Percentiles rank a stretch among this genome's conserved stretches.
phyloP scores from a whole-genome alignment of 2,888 invertebrate species.

The Pecten maximus region DNA sequence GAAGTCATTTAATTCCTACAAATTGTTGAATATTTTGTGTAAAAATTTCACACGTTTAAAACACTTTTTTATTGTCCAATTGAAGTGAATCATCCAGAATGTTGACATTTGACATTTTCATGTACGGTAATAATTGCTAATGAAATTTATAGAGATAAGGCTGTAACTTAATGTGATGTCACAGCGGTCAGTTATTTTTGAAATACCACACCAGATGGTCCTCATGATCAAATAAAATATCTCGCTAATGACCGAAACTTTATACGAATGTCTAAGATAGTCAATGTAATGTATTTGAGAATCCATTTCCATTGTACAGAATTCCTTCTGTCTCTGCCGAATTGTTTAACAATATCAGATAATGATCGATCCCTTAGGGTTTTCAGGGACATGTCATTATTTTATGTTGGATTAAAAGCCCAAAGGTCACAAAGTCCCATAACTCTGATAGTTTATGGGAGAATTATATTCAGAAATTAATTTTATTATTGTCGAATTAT shows the following conservation, averaged over 20 bases:
- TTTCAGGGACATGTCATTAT: background rate
- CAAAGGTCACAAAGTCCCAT: background rate
- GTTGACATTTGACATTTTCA: slow-evolving; percentile 11
- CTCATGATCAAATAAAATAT: background rate
- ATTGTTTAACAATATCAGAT: slow-evolving; percentile 3
- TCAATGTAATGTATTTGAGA: background rate
- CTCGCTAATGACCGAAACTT: background rate
- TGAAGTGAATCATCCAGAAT: background rate
- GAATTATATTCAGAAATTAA: slow-evolving; percentile 17
- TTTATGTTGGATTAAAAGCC: slow-evolving; percentile 25
- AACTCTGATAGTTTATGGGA: background rate
- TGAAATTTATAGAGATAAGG: background rate
- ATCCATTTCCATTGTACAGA: slow-evolving; percentile 1
- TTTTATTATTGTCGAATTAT: background rate
- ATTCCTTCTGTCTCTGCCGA: background rate
- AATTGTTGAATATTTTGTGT: slow-evolving; percentile 36
- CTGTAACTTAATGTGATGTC: background rate
- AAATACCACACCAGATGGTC: background rate
- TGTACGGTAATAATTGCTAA: background rate
- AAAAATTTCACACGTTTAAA: background rate
- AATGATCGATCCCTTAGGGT: background rate
- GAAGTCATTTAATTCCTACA: slow-evolving; percentile 12
- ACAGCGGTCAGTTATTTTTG: background rate
- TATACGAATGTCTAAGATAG: background rate
- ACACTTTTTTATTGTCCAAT: background rate